A percentile compares a stretch with the other conserved stretches of the same genome.
These are phyloP conservation scores for Nesoenas mayeri DNA, from an alignment of 2,113 vertebrate species.

Conservation along the genomic window DNA sequence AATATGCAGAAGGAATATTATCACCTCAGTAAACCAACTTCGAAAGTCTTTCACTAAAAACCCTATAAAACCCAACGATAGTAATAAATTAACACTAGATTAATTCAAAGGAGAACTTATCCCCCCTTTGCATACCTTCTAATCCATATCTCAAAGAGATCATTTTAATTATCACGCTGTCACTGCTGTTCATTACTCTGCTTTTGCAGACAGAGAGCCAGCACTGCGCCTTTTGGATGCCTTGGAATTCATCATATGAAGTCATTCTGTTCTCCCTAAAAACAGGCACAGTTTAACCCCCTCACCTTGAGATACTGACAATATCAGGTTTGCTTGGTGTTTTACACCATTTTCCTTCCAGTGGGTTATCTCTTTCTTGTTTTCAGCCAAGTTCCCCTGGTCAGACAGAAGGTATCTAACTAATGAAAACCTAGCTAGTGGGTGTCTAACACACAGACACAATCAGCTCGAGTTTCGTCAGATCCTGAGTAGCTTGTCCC, in stretches of 20 bases:
- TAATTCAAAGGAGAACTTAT: conserved; percentile 58
- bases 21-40: conserved; percentile 50
- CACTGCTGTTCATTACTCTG: conserved; percentile 69
- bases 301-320: conserved; percentile 30
- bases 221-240: conserved; percentile 39
- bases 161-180: conserved; percentile 79
- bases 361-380: background rate
- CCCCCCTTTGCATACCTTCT: conserved; percentile 31
- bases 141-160: conserved; percentile 75
- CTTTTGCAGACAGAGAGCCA: conserved; percentile 58
- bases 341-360: background rate
- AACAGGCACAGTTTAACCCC: conserved; percentile 55
- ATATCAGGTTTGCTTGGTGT: background rate
- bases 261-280: conserved; percentile 61
- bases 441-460: background rate
- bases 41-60: conserved; percentile 56
- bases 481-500: background rate
- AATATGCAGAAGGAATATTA: conserved; percentile 34
- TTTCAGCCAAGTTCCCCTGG: background rate
- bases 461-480: background rate
- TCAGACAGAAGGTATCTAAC: background rate
- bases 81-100: conserved; percentile 54
- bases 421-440: background rate
- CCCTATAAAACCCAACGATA: conserved; percentile 51
- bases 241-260: conserved; percentile 65